Percentiles rank a stretch among this genome's conserved stretches.
Conservation (phyloP, 2,888 invertebrate species). For the Cheilosia vulpina region DNA sequence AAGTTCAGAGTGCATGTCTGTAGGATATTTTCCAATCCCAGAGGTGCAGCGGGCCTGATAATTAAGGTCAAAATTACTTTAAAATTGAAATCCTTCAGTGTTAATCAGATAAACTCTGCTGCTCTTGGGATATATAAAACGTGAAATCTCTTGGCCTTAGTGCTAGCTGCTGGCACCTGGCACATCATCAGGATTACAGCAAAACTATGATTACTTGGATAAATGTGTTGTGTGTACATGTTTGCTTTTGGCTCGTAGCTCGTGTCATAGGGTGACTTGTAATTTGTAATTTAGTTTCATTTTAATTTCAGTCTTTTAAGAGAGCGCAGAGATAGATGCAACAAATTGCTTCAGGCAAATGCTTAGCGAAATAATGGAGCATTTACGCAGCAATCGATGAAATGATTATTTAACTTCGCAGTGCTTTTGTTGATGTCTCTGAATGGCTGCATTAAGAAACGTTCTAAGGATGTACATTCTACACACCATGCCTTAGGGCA, state of each 20-base stretch:
- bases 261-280: slow-evolving; percentile 35
- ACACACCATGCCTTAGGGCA: no score
- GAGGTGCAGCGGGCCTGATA: slow-evolving; percentile 52
- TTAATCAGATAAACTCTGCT: slow-evolving; percentile 66
- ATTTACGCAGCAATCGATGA: background rate
- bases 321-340: slow-evolving; percentile 2
- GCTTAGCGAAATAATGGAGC: slow-evolving; percentile 13
- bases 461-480: no score
- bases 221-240: slow-evolving; percentile 17
- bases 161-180: background rate
- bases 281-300: slow-evolving; percentile 67
- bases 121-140: slow-evolving; percentile 46
- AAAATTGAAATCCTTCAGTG: slow-evolving; percentile 71
- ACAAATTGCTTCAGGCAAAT: no score
- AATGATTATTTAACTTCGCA: no score
- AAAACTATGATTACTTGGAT: background rate
- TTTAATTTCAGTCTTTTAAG: slow-evolving; percentile 55
- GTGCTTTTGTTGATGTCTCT: no score
- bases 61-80: slow-evolving; percentile 74
- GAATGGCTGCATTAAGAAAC: no score
- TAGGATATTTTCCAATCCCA: slow-evolving; percentile 77
- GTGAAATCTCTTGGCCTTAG: background rate
- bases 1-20: slow-evolving; percentile 80
- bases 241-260: slow-evolving; percentile 20
- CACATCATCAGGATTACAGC: background rate